Base-by-base conservation (phyloP, 2,113 vertebrate species). In the Alethe diademata region DNA sequence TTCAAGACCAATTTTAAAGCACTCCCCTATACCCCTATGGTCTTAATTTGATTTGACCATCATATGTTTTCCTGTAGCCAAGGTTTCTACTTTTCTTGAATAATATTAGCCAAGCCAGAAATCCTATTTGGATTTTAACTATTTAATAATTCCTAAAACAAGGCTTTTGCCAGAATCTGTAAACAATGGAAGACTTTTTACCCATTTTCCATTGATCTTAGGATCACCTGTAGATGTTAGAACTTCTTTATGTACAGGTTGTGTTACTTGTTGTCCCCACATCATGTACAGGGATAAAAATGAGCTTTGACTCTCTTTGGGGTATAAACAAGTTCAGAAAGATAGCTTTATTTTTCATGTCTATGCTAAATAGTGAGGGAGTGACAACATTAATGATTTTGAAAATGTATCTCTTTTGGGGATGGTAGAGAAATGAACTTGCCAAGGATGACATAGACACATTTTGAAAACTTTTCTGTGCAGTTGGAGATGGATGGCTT, bases 21-120 rank as follows among this genome's bases (percentile, higher is more conserved):
- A 48, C 19, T 72, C 7, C 7, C 11, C 4, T 62, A 6, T 28
- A 38, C 1, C 16, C 8, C 16, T 48, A 3, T 5, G 5, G 5
- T 48, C 36, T 74, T 33, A 3, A 26, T 51, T 81, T 36, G 19
- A 71, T 67, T 86, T 88, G 5, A 12, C 12, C 29, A 16, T 51
- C 0, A 0, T 23, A 25, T 25, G 2, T 26, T 82, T 74, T 87
- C 19, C 24, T 75, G 22, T 36, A 61, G 5, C 17, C 47, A 43
- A 12, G 33, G 5, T 69, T 79, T 76, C 62, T 24, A 19, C 6
- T 3, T 76, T 79, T 60, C 54, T 65, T 86, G 14, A 5, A 19
- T 14, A 4, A 29, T 53, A 53, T 31, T 57, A 50, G 24, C 25
- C 23, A 26, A 73, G 1, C 12, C 35, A 64, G 20, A 83, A 83